phyloP scores from a whole-genome alignment of 2,888 invertebrate species.

The Lissocephala sabroskyi region DNA sequence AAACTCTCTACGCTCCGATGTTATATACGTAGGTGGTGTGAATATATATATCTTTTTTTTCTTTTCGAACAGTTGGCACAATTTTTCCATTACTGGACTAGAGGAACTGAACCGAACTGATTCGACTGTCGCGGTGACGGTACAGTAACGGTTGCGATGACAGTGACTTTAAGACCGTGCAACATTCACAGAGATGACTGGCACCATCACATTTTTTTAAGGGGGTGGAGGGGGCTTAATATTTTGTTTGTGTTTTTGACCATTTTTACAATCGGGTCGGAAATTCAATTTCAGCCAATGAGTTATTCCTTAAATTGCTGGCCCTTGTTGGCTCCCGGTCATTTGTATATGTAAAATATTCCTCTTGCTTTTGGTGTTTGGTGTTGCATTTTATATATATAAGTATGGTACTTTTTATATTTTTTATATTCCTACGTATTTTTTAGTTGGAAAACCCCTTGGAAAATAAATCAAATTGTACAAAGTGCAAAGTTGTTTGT shows the following conservation, averaged over 20 bases:
- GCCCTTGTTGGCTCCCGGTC: too few species aligned
- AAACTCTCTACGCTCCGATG: constrained; percentile 1
- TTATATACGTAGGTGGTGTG: constrained; percentile 9
- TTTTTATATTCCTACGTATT: constrained; percentile 22
- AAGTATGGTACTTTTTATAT: constrained; percentile 29
- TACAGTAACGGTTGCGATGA: constrained; percentile 2
- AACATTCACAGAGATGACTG: too few species aligned
- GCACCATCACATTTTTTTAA: constrained; percentile 19
- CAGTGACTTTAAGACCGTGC: constrained; percentile 14
- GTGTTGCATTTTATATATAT: constrained; percentile 9
- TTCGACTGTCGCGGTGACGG: constrained; percentile 17
- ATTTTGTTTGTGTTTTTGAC: constrained; percentile 13
- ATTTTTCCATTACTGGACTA: constrained; percentile 27
- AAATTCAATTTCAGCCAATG: constrained; percentile 18
- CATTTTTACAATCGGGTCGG: constrained; percentile 19
- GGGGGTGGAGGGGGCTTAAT: not conserved
- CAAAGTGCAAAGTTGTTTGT: constrained; percentile 52
- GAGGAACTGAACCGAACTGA: constrained; percentile 52
- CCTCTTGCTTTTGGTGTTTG: constrained; percentile 18
- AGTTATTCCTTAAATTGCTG: constrained; percentile 3
- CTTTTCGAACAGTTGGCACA: constrained; percentile 58
- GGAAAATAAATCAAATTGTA: constrained; percentile 51
- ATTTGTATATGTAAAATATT: constrained; percentile 9
- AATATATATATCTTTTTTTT: not conserved
- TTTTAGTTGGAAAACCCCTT: constrained; percentile 1